Conservation (phyloP, 2,797 vertebrate genomes). For the Miichthys miiuy region DNA sequence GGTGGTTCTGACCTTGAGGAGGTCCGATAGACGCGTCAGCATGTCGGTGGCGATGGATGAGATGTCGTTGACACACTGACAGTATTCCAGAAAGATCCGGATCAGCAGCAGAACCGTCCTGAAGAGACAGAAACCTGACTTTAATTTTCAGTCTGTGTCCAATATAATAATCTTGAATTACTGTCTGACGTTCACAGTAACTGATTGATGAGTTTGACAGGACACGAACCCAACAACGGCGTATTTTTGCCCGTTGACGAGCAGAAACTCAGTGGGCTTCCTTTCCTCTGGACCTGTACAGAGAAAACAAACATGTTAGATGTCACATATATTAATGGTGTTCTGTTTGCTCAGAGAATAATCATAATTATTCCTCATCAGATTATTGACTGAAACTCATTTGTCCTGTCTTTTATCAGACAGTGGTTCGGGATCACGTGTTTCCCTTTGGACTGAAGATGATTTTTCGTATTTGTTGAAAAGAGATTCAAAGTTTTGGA, state of each 20-base stretch:
- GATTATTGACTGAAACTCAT: neutral
- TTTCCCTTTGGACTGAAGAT: too few species aligned
- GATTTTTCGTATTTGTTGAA: too few species aligned
- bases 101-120: constrained; percentile 98
- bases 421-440: too few species aligned
- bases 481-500: too few species aligned
- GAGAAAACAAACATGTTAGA: neutral
- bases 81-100: constrained; percentile 98
- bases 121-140: constrained; percentile 7
- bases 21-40: constrained; percentile 94
- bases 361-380: neutral
- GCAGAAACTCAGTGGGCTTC: constrained; percentile 91
- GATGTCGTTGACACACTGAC: constrained; percentile 98
- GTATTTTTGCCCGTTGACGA: constrained; percentile 93
- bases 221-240: constrained; percentile 94
- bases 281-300: constrained; percentile 87
- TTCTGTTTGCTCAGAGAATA: neutral
- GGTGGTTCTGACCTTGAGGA: constrained; percentile 90
- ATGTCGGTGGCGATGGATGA: constrained; percentile 96
- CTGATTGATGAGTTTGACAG: neutral
- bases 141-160: neutral
- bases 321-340: neutral
- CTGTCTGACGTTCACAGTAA: neutral
- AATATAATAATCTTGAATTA: neutral
- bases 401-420: neutral